Evolutionary conservation across 2,113 vertebrate genomes (phyloP), one percentile per base, ranked within the genome.

Genomic region (Jaculus jaculus): DNA sequence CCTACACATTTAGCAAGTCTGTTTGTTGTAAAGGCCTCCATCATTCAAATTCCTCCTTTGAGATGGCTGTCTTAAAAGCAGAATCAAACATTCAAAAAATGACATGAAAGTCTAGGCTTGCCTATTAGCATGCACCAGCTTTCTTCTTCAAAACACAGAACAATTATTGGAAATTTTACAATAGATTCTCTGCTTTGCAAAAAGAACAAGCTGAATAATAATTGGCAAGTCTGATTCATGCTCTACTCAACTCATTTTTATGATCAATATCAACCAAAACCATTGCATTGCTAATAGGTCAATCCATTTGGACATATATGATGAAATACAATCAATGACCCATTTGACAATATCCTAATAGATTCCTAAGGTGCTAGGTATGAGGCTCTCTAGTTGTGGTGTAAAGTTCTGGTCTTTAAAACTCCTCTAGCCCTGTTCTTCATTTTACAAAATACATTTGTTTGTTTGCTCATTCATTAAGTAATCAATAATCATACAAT

Each of bases 21-120:
- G 95, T 60, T 96, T 95, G 95, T 95, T 95, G 94, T 85, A 93
- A 89, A 96, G 90, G 81, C 95, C 96, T 98, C 98, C 96, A 94
- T 96, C 97, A 97, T 98, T 96, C 96, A 97, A 97, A 98, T 97
- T 97, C 96, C 73, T 93, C 96, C 96, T 96, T 87, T 89, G 97
- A 98, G 97, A 98, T 87, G 96, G 96, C 97, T 78, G 83, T 97
- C 96, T 97, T 98, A 95, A 97, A 95, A 90, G 96, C 84, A 96
- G 80, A 82, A 97, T 96, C 97, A 91, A 0, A 3, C 51, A 73
- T 94, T 97, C 89, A 93, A 94, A 94, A 94, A 96, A 96, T 71
- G 7, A 93, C 89, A 94, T 58, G 79, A 97, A 96, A 81, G 93
- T 94, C 94, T 94, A 97, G 88, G 96, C 96, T 97, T 98, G 87